Conservation (phyloP, 2,113 vertebrate genomes). For the Butastur rufipennis region DNA sequence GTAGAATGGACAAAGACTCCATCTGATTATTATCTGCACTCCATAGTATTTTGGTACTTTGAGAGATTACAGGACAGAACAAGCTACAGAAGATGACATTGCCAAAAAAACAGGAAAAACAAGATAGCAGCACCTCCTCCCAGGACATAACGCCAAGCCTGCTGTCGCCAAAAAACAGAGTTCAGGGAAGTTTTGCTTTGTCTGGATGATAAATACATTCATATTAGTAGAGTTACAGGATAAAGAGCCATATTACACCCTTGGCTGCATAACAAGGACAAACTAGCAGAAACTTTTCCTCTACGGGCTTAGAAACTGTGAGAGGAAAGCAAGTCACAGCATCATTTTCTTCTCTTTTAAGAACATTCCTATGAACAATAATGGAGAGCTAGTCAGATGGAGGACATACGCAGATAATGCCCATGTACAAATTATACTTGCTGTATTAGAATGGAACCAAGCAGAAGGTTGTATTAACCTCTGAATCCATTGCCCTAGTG, state of each 20-base stretch:
- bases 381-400: background rate
- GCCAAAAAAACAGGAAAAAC: slow-evolving; percentile 31
- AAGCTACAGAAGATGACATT: background rate
- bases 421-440: background rate
- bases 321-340: background rate
- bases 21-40: background rate
- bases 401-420: background rate
- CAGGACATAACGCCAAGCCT: background rate
- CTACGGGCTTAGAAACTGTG: background rate
- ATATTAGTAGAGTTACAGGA: background rate
- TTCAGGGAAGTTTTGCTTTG: slow-evolving; percentile 3
- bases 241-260: background rate
- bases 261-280: background rate
- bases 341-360: background rate
- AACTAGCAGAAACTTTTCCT: background rate
- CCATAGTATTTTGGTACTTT: background rate
- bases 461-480: background rate
- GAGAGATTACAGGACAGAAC: background rate
- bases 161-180: background rate
- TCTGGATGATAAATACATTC: slow-evolving; percentile 12
- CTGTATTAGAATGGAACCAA: background rate
- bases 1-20: background rate
- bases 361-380: background rate
- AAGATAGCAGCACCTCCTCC: slow-evolving; percentile 6
- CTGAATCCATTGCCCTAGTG: background rate